Percentiles rank a stretch among this genome's conserved stretches.
phyloP scores from a whole-genome alignment of 2,888 invertebrate genomes.

The Apodemia hepburni region DNA sequence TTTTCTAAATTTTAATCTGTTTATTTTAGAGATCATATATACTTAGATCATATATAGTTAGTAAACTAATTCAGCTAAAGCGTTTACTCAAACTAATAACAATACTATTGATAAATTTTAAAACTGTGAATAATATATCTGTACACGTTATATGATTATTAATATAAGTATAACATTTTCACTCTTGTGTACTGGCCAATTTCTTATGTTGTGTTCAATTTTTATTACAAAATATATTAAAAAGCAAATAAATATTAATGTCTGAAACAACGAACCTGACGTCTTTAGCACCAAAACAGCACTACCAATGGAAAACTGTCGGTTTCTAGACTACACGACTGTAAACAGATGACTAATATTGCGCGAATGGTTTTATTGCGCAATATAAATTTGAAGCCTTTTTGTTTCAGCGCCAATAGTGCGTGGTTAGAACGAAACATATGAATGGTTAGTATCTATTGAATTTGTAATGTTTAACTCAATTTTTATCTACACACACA shows the following conservation, averaged over 20 bases:
- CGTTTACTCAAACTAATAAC: too few relatives aligned
- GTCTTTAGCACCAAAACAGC: background rate
- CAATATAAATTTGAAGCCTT: constrained; percentile 8
- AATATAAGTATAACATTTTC: background rate
- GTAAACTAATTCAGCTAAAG: background rate
- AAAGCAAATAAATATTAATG: background rate
- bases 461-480: too few relatives aligned
- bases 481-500: too few relatives aligned
- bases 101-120: background rate
- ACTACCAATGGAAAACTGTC: background rate
- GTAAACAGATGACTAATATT: constrained; percentile 3
- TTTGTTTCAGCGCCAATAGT: background rate
- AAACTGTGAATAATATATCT: too few relatives aligned
- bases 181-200: background rate
- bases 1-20: too few relatives aligned
- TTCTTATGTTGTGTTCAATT: background rate
- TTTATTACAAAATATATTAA: background rate
- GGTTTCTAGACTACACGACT: background rate
- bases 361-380: constrained; percentile 1
- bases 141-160: too few relatives aligned
- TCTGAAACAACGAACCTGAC: background rate
- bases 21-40: too few relatives aligned
- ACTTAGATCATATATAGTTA: too few relatives aligned
- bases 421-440: background rate
- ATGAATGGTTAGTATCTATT: background rate